These are phyloP conservation scores for Cirrhinus molitorella DNA, from an alignment of 2,797 vertebrate genomes.

Conservation along the genomic window DNA sequence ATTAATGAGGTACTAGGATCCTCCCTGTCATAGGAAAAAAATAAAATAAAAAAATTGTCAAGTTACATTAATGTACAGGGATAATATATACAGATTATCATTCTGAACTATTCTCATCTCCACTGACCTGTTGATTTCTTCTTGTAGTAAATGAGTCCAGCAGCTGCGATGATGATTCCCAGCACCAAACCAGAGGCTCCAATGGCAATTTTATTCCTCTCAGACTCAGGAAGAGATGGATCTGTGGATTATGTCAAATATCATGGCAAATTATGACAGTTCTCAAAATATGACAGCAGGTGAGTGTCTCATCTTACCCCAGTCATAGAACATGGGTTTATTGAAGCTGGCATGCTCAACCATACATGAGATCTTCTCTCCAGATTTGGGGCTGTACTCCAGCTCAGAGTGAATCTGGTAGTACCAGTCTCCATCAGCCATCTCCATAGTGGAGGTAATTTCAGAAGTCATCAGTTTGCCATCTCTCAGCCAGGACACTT, in stretches of 20 bases:
- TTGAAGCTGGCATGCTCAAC: background rate
- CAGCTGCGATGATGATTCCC: conserved; percentile 25
- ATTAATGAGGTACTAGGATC: conserved; percentile 27
- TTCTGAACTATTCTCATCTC: background rate
- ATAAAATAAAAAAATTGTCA: background rate
- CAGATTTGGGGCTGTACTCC: conserved; percentile 62
- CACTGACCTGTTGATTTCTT: conserved; percentile 62
- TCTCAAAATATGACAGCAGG: background rate
- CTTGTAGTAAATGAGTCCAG: conserved; percentile 73
- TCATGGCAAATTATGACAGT: background rate
- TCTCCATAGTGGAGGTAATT: conserved; percentile 11
- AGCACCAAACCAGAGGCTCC: background rate
- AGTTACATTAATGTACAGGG: background rate
- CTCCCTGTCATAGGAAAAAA: conserved; percentile 15
- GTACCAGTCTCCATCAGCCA: conserved; percentile 73
- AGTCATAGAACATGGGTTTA: conserved; percentile 54
- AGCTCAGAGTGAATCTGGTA: conserved; percentile 71
- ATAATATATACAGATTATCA: background rate
- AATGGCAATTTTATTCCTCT: background rate
- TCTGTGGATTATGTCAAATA: conserved; percentile 20
- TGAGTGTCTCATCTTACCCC: conserved; percentile 63
- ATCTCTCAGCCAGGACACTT: conserved; percentile 68
- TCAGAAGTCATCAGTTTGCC: conserved; percentile 48
- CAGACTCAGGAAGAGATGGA: background rate
- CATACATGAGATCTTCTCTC: conserved; percentile 64